Evolutionary conservation across 2,113 vertebrate genomes (phyloP), one percentile per base, ranked within the genome.

Genomic region (Rhegmatorhina hoffmannsi): DNA sequence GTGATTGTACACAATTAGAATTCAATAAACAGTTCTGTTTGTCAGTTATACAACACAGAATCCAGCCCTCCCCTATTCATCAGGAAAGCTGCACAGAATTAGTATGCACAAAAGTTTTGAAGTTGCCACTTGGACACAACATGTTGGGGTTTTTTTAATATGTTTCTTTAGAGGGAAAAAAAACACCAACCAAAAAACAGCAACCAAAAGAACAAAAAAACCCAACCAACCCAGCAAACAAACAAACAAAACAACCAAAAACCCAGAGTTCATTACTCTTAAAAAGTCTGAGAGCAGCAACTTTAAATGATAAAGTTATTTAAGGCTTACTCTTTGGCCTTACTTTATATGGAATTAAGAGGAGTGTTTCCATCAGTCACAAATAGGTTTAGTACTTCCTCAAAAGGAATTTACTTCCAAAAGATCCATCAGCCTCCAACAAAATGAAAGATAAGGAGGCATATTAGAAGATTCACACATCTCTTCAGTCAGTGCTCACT

Each of bases 361-460:
- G 24, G 2, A 19, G 4, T 68, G 43, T 25, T 88, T 62, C 33
- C 7, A 62, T 43, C 29, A 26, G 25, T 59, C 33, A 58, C 10
- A 5, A 64, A 91, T 81, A 78, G 20, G 8, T 15, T 72, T 47
- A 58, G 9, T 40, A 63, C 43, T 68, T 59, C 17, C 46, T 59
- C 21, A 31, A 79, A 82, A 34, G 4, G 20, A 38, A 86, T 53
- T 76, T 72, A 46, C 17, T 73, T 72, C 24, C 44, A 36, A 55
- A 82, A 34, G 12, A 40, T 44, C 1, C 0, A 2, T 28, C 20
- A 21, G 13, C 26, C 18, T 58, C 47, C 26, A 76, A 28, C 13
- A 62, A 75, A 76, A 88, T 56, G 4, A 89, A 58, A 15, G 8
- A 31, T 28, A 55, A 15, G 17, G 34, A 68, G 52, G 13, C 7